Conservation (phyloP, 2,113 vertebrate species). For the Balaenoptera acutorostrata region DNA sequence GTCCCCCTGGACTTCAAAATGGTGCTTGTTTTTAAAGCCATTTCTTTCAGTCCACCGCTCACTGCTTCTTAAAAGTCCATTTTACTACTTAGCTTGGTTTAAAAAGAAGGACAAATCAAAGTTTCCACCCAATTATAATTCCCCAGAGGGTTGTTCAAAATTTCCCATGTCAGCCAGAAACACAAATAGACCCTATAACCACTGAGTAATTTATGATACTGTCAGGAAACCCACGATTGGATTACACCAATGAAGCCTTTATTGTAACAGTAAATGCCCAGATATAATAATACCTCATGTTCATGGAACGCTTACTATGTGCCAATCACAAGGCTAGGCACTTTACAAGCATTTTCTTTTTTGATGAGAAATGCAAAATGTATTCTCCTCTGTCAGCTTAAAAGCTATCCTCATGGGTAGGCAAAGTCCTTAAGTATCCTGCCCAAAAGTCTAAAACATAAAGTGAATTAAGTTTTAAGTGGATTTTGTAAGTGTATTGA, state of each 20-base stretch:
- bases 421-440: neutral
- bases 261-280: neutral
- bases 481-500: neutral
- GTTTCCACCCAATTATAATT: constrained; percentile 33
- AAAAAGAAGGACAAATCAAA: constrained; percentile 43
- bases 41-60: neutral
- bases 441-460: neutral
- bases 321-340: neutral
- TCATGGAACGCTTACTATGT: neutral
- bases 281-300: constrained; percentile 17
- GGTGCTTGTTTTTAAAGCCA: neutral
- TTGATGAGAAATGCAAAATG: constrained; percentile 33
- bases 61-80: neutral
- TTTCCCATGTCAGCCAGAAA: constrained; percentile 42
- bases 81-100: constrained; percentile 20
- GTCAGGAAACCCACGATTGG: constrained; percentile 15
- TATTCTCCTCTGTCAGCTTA: neutral
- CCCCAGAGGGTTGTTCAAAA: constrained; percentile 10
- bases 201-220: constrained; percentile 44
- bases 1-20: neutral
- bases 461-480: neutral
- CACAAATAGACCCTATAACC: neutral
- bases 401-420: neutral
- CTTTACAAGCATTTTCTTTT: constrained; percentile 1
- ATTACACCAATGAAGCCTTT: constrained; percentile 20